phyloP scores from a whole-genome alignment of 2,113 vertebrate genomes.

The Sterrhoptilus dennistouni region DNA sequence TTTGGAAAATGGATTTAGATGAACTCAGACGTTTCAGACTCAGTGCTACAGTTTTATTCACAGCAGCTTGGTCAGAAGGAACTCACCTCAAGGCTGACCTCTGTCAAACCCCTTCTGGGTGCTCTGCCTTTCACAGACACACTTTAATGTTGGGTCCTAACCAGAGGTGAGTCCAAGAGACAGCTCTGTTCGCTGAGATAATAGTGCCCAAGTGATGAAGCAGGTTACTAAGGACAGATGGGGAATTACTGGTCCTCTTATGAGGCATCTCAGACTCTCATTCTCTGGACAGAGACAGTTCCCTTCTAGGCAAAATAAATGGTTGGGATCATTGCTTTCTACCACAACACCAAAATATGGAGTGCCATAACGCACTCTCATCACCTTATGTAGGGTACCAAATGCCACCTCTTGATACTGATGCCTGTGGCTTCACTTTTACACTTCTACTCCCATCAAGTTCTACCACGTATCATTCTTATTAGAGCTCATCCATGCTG shows the following conservation, averaged over 20 bases:
- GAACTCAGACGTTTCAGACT: not conserved
- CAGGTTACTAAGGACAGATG: not conserved
- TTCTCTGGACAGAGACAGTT: not conserved
- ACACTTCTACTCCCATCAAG: not conserved
- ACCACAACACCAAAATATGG: not conserved
- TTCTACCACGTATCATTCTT: not conserved
- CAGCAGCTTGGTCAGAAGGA: not conserved
- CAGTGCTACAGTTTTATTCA: not conserved
- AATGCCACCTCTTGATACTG: not conserved
- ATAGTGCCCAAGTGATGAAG: not conserved
- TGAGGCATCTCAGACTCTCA: not conserved
- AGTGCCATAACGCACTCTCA: not conserved
- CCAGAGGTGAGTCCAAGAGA: not conserved
- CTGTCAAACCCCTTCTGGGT: not conserved
- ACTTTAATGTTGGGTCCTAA: not conserved
- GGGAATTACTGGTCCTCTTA: not conserved
- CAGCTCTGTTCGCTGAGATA: not conserved
- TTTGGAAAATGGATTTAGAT: not conserved
- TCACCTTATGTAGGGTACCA: not conserved
- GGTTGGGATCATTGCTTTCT: not conserved
- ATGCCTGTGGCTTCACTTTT: not conserved
- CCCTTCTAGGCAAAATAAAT: not conserved
- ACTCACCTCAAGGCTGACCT: not conserved
- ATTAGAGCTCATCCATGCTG: not conserved
- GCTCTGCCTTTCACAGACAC: not conserved